Evolutionary conservation across 2,797 vertebrate species (phyloP), one percentile per base, ranked within the genome.

Genomic region (Triplophysa yarkandensis): DNA sequence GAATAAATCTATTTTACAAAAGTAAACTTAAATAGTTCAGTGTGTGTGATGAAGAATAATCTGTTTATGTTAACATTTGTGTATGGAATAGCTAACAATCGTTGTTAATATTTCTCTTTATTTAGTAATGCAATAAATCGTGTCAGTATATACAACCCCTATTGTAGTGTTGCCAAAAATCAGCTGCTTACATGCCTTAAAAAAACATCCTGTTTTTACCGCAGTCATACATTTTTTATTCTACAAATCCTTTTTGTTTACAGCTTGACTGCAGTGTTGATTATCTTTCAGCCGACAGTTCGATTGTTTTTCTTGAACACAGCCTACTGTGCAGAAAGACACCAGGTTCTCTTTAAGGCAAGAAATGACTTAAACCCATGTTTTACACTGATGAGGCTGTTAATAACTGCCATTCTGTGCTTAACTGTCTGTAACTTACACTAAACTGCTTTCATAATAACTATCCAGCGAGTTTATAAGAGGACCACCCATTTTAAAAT

Each of bases 401-500:
- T 28, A 41, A 61, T 23, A 74, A 55, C 27, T 23, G 43, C 19
- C 8, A 19, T 65, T 32, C 41, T 28, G 44, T 32, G 19, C 57
- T 57, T 46, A 60, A 68, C 34, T 68, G 43, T 61, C 54, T 68
- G 52, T 67, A 66, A 32, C 34, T 25, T 23, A 67, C 48, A 52
- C 10, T 25, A 52, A 52, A 52, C 9, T 11, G 48, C 48, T 52
- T 11, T 46, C 1, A 6, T 7, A 46, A n/a, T 7, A 16, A n/a
- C 17, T 19, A 46, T n/a, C 44, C 44, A 46, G 6, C 19, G 44
- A 7, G 17, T 17, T 44, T 17, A 44, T n/a, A n/a, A 17, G 46
- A 50, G 46, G 19, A 9, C 48, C 48, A 52, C 44, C n/a, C 11
- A 16, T 41, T 6, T 3, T 14, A 46, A 46, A 46, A 44, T n/a